Evolutionary conservation across 1,140 invertebrate species (phyloP).

Genomic region (Trinorchestia longiramus): DNA sequence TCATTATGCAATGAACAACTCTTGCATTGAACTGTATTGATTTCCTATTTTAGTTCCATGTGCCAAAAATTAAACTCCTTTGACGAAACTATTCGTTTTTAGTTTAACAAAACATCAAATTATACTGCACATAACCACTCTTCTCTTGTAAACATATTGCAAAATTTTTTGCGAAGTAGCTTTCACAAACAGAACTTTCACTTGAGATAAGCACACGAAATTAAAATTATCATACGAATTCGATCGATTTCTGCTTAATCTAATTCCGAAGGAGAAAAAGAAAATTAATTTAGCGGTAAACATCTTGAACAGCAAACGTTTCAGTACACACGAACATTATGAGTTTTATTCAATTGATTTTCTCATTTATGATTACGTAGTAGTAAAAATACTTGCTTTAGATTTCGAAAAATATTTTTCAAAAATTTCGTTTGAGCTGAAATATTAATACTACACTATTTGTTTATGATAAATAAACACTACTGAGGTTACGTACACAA

Average conservation of each 20-base stretch:
- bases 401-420: background rate
- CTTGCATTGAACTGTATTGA: too few species aligned
- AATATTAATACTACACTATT: background rate
- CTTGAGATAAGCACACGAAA: background rate
- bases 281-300: background rate
- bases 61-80: too few species aligned
- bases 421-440: background rate
- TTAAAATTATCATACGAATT: too few species aligned
- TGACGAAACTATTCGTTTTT: too few species aligned
- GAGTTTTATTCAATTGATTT: background rate
- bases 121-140: too few species aligned
- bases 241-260: background rate
- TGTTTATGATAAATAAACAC: background rate
- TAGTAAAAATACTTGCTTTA: background rate
- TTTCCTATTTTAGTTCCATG: too few species aligned
- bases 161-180: background rate
- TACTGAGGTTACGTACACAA: background rate
- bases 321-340: background rate
- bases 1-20: too few species aligned
- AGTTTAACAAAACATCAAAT: too few species aligned
- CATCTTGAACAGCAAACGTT: background rate
- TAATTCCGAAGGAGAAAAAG: background rate
- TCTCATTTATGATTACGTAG: background rate
- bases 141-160: background rate
- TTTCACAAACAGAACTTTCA: background rate